Conservation (phyloP, 2,797 vertebrate genomes). For the Acestrorhynchus altus region DNA sequence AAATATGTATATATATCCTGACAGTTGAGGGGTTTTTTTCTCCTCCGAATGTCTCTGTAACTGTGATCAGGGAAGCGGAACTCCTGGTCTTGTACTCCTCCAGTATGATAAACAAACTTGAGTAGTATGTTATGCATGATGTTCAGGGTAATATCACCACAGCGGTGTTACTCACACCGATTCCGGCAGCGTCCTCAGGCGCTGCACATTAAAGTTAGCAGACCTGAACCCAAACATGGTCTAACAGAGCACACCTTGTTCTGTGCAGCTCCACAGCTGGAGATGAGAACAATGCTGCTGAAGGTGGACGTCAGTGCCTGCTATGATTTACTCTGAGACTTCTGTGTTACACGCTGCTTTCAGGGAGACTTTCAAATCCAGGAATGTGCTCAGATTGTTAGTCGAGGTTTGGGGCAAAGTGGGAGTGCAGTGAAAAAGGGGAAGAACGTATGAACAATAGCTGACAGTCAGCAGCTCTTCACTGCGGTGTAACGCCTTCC, state of each 20-base stretch:
- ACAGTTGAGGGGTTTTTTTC: background rate
- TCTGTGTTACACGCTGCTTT: slow-evolving; percentile 31
- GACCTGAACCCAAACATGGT: slow-evolving; percentile 72
- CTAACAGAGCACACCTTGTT: slow-evolving; percentile 65
- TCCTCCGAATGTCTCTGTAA: background rate
- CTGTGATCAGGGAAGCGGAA: background rate
- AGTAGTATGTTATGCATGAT: slow-evolving; percentile 20
- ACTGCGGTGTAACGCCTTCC: background rate
- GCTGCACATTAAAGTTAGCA: slow-evolving; percentile 65
- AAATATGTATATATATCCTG: background rate
- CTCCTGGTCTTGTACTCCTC: background rate
- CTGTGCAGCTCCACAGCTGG: slow-evolving; percentile 42
- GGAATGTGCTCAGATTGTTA: background rate
- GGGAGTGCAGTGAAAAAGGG: background rate
- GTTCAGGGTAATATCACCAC: background rate
- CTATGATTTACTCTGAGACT: slow-evolving; percentile 38
- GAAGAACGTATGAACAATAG: too few species aligned
- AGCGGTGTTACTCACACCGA: slow-evolving; percentile 10
- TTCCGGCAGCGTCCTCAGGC: slow-evolving; percentile 14
- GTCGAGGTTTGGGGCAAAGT: background rate
- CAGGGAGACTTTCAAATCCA: slow-evolving; percentile 30
- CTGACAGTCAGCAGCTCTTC: background rate
- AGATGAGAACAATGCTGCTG: slow-evolving; percentile 41
- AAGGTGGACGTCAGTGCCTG: slow-evolving; percentile 8
- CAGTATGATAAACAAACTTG: slow-evolving; percentile 32